Base-by-base conservation (phyloP, 2,797 vertebrate genomes). In the Chaetophractus vellerosus region DNA sequence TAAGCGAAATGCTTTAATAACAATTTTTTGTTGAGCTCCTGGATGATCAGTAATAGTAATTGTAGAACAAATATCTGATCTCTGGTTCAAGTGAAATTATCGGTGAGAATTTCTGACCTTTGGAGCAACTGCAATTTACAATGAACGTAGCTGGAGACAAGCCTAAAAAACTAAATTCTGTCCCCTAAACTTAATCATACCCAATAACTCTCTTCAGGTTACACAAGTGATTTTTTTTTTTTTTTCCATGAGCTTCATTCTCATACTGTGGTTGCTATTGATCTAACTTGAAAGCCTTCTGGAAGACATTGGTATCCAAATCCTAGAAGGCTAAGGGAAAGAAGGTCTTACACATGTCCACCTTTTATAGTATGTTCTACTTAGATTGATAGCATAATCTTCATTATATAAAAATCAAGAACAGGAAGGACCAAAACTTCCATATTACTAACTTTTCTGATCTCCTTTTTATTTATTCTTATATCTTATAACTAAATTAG, bases 351-450 rank as follows among this genome's bases (percentile, higher is more conserved):
- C 2, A 41, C 1, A 90, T 8, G 38, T 38, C 48, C 57, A 68
- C 33, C 64, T 59, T 36, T 55, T 36, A 19, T 15, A 76, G 26
- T 50, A 45, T 88, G 81, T 88, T 81, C 87, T 91, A 74, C 38
- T 66, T 91, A 72, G 3, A 78, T 10, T 64, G 61, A 72, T 0
- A 61, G 41, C 78, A 66, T 68, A 57, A 59, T 94, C 41, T 92
- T 75, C 23, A 81, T 81, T 92, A 33, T 19, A 72, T 90, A 84
- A 93, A 97, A 96, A 97, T 82, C 78, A 85, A 81, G 91, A 97
- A 38, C 63, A 91, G 89, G 66, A 57, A 85, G 28, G 50, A 88
- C 5, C 38, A 72, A 72, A 45, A 45, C 23, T 33, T 52, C 75
- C 24, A 63, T 38, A 38, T 38, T 38, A 38, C 6, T 38, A 36